These are phyloP conservation scores for Rhingia campestris DNA, from an alignment of 2,888 invertebrate genomes.

Conservation along the genomic window DNA sequence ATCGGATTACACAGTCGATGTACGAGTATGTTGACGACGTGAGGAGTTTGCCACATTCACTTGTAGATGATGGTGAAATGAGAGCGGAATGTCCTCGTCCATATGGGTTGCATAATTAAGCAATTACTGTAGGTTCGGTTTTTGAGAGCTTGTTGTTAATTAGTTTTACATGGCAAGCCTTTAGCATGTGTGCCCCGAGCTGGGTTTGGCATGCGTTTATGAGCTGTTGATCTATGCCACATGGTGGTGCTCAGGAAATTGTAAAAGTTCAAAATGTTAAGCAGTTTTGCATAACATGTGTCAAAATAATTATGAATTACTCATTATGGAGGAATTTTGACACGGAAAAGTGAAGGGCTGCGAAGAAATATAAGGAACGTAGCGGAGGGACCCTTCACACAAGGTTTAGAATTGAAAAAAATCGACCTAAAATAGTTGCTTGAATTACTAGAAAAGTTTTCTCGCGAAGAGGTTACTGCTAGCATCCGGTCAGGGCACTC, in stretches of 20 bases:
- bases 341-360: no score
- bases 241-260: background rate
- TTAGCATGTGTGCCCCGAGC: constrained; percentile 4
- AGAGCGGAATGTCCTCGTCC: constrained; percentile 42
- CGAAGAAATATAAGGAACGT: no score
- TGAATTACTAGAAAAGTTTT: no score
- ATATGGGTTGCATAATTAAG: constrained; percentile 58
- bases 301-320: no score
- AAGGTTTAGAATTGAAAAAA: no score
- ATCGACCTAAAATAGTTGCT: no score
- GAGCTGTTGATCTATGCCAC: background rate
- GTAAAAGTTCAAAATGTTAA: background rate
- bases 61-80: constrained; percentile 4
- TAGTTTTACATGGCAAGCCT: constrained; percentile 62
- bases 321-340: no score
- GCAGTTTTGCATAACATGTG: background rate
- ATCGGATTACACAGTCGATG: constrained; percentile 53
- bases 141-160: constrained; percentile 44
- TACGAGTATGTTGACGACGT: background rate
- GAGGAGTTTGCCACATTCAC: background rate
- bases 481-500: no score
- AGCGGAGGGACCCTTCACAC: no score
- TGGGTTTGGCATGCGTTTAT: constrained; percentile 16
- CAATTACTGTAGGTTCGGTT: constrained; percentile 37
- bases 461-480: no score